A percentile compares a stretch with the other conserved stretches of the same genome.
Conservation (phyloP, 2,113 vertebrate species). For the Taurulus bubalis region DNA sequence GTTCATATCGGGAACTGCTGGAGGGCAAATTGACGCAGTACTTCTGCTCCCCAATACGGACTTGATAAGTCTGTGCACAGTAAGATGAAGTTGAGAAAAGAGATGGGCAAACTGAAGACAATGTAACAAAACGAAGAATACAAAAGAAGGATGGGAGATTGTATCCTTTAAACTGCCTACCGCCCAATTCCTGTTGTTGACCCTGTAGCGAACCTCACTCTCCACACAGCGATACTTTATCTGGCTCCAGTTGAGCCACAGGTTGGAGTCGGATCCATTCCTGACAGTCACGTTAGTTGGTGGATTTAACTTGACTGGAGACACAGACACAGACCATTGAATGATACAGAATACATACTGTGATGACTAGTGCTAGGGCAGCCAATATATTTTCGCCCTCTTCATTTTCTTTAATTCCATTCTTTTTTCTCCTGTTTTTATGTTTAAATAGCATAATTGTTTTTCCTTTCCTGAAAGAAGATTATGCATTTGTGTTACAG, state of each 20-base stretch:
- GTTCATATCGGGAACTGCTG: constrained; percentile 60
- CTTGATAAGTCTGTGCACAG: background rate
- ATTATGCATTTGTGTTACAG: background rate
- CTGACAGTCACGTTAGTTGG: constrained; percentile 61
- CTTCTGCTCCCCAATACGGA: fast-evolving
- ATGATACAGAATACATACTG: background rate
- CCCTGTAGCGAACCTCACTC: constrained; percentile 53
- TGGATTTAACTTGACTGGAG: constrained; percentile 65
- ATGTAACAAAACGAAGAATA: background rate
- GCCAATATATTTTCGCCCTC: background rate
- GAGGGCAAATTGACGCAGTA: constrained; percentile 70
- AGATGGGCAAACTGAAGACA: background rate
- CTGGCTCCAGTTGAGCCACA: constrained; percentile 72
- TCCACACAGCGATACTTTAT: background rate
- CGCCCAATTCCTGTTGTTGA: constrained; percentile 49
- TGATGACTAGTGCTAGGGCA: background rate
- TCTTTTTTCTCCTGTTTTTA: background rate
- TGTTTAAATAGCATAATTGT: background rate
- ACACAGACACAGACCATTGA: constrained; percentile 5
- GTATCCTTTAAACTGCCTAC: constrained; percentile 19
- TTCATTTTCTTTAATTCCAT: background rate
- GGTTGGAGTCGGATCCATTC: constrained; percentile 42
- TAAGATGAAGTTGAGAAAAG: background rate
- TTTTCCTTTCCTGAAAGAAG: background rate
- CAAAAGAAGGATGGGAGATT: background rate